These are phyloP conservation scores for Drosophila merina DNA, from an alignment of 2,888 invertebrate genomes.

Conservation along the genomic window DNA sequence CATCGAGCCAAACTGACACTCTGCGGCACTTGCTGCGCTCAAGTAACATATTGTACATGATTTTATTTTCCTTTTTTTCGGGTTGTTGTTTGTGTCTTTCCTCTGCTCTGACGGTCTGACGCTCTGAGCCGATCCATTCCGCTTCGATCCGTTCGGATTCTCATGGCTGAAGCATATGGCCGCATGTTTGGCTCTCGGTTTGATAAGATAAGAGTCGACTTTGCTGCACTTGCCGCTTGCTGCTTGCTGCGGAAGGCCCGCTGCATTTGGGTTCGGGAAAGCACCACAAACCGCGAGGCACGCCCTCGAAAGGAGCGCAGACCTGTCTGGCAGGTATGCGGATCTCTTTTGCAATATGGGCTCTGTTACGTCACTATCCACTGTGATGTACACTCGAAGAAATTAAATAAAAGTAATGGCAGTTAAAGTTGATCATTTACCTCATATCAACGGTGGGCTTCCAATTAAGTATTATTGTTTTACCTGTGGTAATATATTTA, in stretches of 20 bases:
- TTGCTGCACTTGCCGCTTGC: constrained; percentile 21
- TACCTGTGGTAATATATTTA: constrained; percentile 27
- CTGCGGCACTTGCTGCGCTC: constrained; percentile 60
- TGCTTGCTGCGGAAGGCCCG: constrained; percentile 62
- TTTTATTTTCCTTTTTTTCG: constrained; percentile 23
- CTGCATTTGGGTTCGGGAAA: constrained; percentile 44
- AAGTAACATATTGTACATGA: constrained; percentile 61
- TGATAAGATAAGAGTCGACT: constrained; percentile 66
- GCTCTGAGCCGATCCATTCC: constrained; percentile 33
- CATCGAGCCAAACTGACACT: constrained; percentile 76
- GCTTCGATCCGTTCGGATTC: constrained; percentile 27
- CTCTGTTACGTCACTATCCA: constrained; percentile 24
- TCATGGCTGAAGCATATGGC: constrained; percentile 35
- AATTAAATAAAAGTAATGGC: background rate
- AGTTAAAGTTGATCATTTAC: constrained; percentile 10
- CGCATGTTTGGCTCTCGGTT: constrained; percentile 23
- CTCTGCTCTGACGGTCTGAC: constrained; percentile 32
- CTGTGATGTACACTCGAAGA: constrained; percentile 4
- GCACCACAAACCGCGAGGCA: constrained; percentile 13
- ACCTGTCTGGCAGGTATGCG: constrained; percentile 23
- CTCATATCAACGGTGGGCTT: constrained; percentile 13
- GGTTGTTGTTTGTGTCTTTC: constrained; percentile 43
- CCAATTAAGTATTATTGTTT: constrained; percentile 14
- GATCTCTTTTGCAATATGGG: constrained; percentile 29
- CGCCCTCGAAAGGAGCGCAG: constrained; percentile 19